phyloP scores from a whole-genome alignment of 2,113 vertebrate genomes.

The Labeo rohita region DNA sequence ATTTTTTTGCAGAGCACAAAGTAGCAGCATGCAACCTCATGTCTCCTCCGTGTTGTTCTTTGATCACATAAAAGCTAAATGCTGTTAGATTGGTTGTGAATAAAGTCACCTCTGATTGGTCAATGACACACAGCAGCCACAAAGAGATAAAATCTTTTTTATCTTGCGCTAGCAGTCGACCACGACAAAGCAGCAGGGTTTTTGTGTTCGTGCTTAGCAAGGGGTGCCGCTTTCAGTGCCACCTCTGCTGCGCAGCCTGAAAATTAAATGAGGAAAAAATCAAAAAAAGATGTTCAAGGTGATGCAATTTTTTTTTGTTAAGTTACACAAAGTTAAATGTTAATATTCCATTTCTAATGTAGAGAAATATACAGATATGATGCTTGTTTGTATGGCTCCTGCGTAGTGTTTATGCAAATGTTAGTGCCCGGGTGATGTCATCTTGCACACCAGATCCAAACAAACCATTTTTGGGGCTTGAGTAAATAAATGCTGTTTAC shows the following conservation, averaged over 20 bases:
- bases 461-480: too few relatives aligned
- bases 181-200: neutral
- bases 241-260: neutral
- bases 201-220: neutral
- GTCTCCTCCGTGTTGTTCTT: neutral
- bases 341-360: neutral
- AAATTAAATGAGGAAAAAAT: neutral
- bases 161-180: neutral
- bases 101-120: slow-evolving; percentile 5
- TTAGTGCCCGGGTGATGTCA: too few relatives aligned
- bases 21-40: slow-evolving; percentile 18
- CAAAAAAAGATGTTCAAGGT: slow-evolving; percentile 5
- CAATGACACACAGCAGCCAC: neutral
- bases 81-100: slow-evolving; percentile 12
- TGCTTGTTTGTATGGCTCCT: too few relatives aligned
- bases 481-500: too few relatives aligned
- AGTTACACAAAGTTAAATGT: neutral
- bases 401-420: too few relatives aligned
- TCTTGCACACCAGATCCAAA: too few relatives aligned
- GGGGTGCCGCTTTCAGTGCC: neutral
- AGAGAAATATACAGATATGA: neutral
- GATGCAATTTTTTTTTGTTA: neutral
- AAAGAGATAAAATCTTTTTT: slow-evolving; percentile 4
- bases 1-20: neutral
- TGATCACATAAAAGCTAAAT: neutral